These are phyloP conservation scores for Lucinisca nassula DNA, from an alignment of 2,888 invertebrate genomes.

Conservation along the genomic window DNA sequence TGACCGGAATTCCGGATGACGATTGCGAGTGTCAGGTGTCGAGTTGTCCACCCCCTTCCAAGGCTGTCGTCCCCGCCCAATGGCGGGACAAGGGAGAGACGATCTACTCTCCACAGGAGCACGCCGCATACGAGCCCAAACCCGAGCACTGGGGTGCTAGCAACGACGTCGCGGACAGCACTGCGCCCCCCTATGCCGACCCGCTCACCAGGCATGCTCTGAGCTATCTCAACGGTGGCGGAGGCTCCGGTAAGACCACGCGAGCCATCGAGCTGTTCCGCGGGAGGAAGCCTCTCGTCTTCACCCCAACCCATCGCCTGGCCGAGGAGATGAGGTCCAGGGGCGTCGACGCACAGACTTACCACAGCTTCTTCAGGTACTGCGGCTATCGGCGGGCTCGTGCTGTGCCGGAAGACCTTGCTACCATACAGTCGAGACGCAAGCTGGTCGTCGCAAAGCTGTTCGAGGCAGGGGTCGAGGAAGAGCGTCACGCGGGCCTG, in stretches of 20 bases:
- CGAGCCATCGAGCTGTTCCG: neutral
- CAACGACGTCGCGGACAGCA: neutral
- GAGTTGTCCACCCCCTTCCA: too few species aligned
- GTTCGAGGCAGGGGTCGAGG: too few species aligned
- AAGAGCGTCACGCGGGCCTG: too few species aligned
- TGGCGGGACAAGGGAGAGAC: neutral
- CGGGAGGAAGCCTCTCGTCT: neutral
- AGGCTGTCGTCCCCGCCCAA: too few species aligned
- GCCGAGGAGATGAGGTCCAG: slow-evolving; percentile 9
- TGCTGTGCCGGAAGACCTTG: too few species aligned
- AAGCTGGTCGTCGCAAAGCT: too few species aligned
- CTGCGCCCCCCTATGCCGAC: neutral
- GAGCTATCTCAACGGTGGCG: slow-evolving; percentile 13
- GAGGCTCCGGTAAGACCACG: neutral
- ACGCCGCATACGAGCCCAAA: neutral
- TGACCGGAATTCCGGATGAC: too few species aligned
- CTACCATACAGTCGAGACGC: too few species aligned
- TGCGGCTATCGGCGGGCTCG: too few species aligned
- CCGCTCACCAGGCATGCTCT: neutral
- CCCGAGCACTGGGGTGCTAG: neutral
- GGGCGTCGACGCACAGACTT: neutral
- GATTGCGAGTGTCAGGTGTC: too few species aligned
- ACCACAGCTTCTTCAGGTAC: slow-evolving; percentile 12
- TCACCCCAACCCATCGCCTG: slow-evolving; percentile 4
- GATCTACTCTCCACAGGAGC: neutral